Evolutionary conservation across 2,113 vertebrate species (phyloP).

Genomic region (Paratilapia polleni): DNA sequence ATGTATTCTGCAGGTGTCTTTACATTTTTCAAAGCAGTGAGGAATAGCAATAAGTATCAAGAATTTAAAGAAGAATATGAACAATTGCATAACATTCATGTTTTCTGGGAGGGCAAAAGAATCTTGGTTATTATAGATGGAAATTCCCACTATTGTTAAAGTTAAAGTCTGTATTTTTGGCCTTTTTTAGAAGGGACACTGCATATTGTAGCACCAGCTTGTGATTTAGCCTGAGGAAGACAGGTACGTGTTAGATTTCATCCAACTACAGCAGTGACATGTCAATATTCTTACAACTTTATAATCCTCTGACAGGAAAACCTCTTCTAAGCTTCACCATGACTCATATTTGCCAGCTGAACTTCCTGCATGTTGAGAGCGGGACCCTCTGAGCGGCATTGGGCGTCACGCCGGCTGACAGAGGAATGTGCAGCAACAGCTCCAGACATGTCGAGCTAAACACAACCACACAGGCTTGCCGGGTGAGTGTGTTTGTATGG

Average conservation of each 20-base stretch:
- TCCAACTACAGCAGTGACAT: background rate
- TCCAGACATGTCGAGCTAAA: constrained; percentile 44
- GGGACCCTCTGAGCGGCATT: background rate
- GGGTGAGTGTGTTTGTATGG: background rate
- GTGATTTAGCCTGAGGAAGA: background rate
- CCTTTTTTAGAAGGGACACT: background rate
- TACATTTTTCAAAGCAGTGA: background rate
- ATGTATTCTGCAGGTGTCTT: background rate
- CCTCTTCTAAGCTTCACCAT: background rate
- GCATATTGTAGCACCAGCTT: background rate
- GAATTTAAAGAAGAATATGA: background rate
- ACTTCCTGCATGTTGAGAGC: constrained; percentile 9
- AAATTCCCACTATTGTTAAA: background rate
- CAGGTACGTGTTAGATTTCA: background rate
- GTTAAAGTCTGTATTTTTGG: background rate
- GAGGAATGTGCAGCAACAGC: constrained; percentile 42
- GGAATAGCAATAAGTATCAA: background rate
- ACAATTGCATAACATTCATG: too few species aligned
- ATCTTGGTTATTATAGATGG: background rate
- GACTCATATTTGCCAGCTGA: background rate
- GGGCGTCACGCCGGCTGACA: constrained; percentile 11
- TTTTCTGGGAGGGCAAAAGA: background rate
- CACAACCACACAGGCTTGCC: background rate
- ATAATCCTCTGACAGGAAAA: background rate
- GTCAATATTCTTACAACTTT: background rate